phyloP scores from a whole-genome alignment of 2,113 vertebrate genomes.

The Silurus meridionalis region DNA sequence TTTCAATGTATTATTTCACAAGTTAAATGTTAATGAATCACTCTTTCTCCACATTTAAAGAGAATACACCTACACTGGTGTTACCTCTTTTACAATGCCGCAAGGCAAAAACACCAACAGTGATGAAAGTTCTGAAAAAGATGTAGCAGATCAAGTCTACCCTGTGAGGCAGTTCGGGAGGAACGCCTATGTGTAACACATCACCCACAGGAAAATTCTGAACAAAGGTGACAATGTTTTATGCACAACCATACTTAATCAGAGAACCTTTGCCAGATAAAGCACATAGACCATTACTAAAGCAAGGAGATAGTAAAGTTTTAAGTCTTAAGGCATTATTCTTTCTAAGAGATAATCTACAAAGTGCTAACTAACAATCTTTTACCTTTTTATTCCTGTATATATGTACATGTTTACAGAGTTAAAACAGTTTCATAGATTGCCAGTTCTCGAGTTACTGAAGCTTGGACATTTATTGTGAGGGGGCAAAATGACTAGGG shows the following conservation, averaged over 20 bases:
- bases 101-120: conserved; percentile 70
- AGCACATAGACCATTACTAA: neutral
- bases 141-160: conserved; percentile 34
- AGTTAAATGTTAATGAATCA: neutral
- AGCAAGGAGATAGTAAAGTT: neutral
- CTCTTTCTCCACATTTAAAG: conserved; percentile 44
- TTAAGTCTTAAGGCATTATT: neutral
- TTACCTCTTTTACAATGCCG: conserved; percentile 73
- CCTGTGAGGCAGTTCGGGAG: conserved; percentile 67
- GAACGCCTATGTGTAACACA: conserved; percentile 73
- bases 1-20: neutral
- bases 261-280: neutral
- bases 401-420: neutral
- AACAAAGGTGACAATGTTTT: conserved; percentile 8
- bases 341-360: neutral
- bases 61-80: conserved; percentile 75
- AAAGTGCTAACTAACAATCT: neutral
- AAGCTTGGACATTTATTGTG: neutral
- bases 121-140: conserved; percentile 57
- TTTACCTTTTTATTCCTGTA: neutral
- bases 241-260: neutral
- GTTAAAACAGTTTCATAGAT: neutral
- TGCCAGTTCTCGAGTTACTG: neutral
- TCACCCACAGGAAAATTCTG: neutral
- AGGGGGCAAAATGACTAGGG: neutral